phyloP scores from a whole-genome alignment of 2,797 vertebrate genomes.

The Micromesistius poutassou region DNA sequence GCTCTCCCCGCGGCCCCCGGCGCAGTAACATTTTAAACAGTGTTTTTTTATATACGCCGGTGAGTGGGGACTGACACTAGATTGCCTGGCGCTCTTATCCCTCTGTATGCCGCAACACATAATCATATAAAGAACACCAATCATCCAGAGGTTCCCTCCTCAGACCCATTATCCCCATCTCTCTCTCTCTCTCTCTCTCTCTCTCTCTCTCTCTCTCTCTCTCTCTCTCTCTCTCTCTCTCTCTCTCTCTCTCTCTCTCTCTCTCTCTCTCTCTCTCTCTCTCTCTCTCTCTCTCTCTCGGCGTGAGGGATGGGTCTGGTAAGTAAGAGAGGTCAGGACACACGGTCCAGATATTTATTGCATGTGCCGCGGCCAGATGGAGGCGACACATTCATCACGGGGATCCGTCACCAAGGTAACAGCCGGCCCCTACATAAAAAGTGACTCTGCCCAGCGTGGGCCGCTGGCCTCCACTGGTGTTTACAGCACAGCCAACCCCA shows the following conservation, averaged over 20 bases:
- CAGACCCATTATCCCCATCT: conserved; percentile 30
- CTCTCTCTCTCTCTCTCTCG: conserved; percentile 21
- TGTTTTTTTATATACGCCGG: conserved; percentile 1
- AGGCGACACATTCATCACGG: conserved; percentile 89
- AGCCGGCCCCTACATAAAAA: conserved; percentile 72
- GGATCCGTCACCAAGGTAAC: conserved; percentile 79
- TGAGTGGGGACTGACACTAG: not conserved
- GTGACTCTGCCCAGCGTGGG: conserved; percentile 55
- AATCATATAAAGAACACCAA: conserved; percentile 52
- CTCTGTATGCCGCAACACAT: conserved; percentile 39
- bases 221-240: too few relatives aligned
- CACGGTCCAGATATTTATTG: conserved; percentile 90
- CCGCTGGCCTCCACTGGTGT: conserved; percentile 58
- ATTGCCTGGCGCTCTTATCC: not conserved
- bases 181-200: conserved; percentile 41
- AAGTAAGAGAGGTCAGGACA: conserved; percentile 92
- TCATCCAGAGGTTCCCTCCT: conserved; percentile 48
- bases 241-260: too few relatives aligned
- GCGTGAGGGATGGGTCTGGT: conserved; percentile 88
- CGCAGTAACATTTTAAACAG: conserved; percentile 24
- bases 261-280: too few relatives aligned
- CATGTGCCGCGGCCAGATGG: conserved; percentile 89
- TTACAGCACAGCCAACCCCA: conserved; percentile 70
- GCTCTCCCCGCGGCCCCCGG: not conserved
- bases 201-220: conserved; percentile 77